Conservation (phyloP, 2,888 invertebrate species). For the Poecilobothrus nobilitatus region DNA sequence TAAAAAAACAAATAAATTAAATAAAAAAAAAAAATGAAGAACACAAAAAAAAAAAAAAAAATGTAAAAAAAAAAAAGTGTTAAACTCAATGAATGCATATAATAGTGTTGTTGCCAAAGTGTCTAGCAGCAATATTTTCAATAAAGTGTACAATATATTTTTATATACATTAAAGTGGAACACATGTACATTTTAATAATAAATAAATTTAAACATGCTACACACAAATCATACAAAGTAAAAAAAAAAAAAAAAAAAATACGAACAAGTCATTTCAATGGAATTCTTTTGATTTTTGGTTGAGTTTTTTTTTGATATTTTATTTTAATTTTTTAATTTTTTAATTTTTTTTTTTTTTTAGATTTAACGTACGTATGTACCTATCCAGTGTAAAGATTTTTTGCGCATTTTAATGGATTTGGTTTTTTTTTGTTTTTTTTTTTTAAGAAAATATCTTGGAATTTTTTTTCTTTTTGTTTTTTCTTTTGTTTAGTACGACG, state of each 20-base stretch:
- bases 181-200: not conserved
- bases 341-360: constrained; percentile 9
- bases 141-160: not conserved
- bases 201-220: too few relatives aligned
- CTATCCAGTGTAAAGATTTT: not conserved
- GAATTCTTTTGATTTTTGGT: not conserved
- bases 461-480: too few relatives aligned
- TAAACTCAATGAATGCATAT: not conserved
- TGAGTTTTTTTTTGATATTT: constrained; percentile 8
- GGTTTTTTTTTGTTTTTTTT: too few relatives aligned
- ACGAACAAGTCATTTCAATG: constrained; percentile 6
- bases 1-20: too few relatives aligned
- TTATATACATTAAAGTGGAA: not conserved
- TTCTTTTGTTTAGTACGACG: not conserved
- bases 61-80: not conserved
- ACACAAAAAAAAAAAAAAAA: too few relatives aligned
- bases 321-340: too few relatives aligned
- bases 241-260: not conserved
- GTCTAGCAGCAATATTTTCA: not conserved
- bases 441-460: too few relatives aligned
- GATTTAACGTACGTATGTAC: not conserved
- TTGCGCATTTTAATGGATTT: not conserved
- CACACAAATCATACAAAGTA: too few relatives aligned
- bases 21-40: too few relatives aligned
- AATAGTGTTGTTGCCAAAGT: constrained; percentile 1